A percentile compares a stretch with the other conserved stretches of the same genome.
Conservation (phyloP, 2,113 vertebrate species). For the Oreochromis niloticus region DNA sequence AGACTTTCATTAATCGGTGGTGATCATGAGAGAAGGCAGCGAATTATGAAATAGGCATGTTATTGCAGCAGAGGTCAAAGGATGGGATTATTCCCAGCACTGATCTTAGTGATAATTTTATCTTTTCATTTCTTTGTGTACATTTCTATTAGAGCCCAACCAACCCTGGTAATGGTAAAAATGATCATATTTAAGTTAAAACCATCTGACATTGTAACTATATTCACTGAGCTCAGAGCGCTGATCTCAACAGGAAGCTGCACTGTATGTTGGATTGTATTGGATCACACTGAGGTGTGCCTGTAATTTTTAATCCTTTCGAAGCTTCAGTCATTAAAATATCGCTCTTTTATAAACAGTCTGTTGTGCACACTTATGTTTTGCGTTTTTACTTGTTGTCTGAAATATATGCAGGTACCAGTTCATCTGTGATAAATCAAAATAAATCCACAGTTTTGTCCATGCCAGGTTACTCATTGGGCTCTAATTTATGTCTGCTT, state of each 20-base stretch:
- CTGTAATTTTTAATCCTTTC: background rate
- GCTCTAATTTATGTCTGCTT: background rate
- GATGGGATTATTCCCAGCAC: conserved; percentile 24
- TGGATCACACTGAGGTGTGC: background rate
- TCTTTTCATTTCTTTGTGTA: background rate
- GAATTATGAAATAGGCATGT: conserved; percentile 12
- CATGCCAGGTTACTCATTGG: background rate
- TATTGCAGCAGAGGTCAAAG: conserved; percentile 28
- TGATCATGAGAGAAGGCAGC: background rate
- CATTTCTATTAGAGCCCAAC: background rate
- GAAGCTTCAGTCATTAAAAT: background rate
- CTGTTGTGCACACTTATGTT: background rate
- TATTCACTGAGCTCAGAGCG: background rate
- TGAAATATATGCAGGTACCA: background rate
- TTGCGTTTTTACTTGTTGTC: background rate
- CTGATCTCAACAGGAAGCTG: background rate
- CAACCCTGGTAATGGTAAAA: background rate
- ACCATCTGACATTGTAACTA: background rate
- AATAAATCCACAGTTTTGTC: background rate
- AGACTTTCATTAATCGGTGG: background rate
- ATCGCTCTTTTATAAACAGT: background rate
- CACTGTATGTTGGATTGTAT: background rate
- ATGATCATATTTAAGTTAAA: background rate
- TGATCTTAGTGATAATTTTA: conserved; percentile 7
- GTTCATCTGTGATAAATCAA: background rate